These are phyloP conservation scores for Phorcus lineatus DNA, from an alignment of 2,888 invertebrate genomes.

Conservation along the genomic window DNA sequence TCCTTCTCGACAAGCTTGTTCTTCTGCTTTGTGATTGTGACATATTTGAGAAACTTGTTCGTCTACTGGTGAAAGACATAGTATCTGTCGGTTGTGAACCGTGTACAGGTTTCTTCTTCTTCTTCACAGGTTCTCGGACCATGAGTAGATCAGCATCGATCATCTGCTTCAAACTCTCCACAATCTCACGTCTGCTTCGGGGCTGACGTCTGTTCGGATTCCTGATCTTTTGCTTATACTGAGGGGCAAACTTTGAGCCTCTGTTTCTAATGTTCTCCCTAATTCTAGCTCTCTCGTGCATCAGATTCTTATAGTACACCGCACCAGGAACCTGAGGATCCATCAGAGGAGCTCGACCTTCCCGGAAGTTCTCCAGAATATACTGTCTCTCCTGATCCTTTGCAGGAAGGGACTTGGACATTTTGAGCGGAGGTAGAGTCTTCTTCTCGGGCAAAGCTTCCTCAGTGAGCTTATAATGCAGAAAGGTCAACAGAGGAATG, in stretches of 20 bases:
- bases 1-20: not conserved
- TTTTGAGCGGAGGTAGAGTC: conserved; percentile 57
- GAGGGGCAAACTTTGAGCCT: conserved; percentile 13
- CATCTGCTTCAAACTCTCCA: conserved; percentile 60
- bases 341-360: conserved; percentile 56
- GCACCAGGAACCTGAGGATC: conserved; percentile 60
- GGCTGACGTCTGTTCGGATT: conserved; percentile 47
- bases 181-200: conserved; percentile 60
- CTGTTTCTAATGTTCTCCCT: conserved; percentile 46
- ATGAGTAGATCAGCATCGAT: conserved; percentile 58
- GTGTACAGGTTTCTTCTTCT: not conserved
- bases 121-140: not conserved
- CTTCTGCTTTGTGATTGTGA: not conserved
- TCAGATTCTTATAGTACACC: conserved; percentile 67
- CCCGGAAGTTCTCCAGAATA: conserved; percentile 58
- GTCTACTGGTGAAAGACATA: not conserved
- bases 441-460: conserved; percentile 51
- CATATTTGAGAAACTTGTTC: not conserved
- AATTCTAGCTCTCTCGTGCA: conserved; percentile 67
- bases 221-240: conserved; percentile 30
- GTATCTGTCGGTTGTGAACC: not conserved
- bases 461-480: conserved; percentile 63
- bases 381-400: conserved; percentile 53
- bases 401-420: conserved; percentile 60
- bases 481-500: conserved; percentile 61